Percentiles rank a stretch among this genome's conserved stretches.
phyloP scores from a whole-genome alignment of 2,888 invertebrate species.

The Caprella mutica region DNA sequence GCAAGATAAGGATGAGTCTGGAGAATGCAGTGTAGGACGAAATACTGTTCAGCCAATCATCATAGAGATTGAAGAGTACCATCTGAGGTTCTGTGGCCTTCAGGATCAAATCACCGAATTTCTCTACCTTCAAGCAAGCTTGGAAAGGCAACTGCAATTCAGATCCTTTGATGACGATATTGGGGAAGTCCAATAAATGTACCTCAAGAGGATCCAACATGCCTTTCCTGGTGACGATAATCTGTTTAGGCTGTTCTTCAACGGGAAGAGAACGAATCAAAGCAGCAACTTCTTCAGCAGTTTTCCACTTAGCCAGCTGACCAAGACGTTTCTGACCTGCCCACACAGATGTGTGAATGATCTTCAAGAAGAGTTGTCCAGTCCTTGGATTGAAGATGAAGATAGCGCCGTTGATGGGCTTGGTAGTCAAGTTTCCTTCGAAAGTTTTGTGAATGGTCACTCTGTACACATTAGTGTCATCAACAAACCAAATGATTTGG shows the following conservation, averaged over 20 bases:
- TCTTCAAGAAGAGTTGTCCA: slow-evolving; percentile 96
- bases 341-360: slow-evolving; percentile 99
- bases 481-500: slow-evolving; percentile 99
- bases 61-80: slow-evolving; percentile 98
- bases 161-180: slow-evolving; percentile 99
- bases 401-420: slow-evolving; percentile 98
- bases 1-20: slow-evolving; percentile 81
- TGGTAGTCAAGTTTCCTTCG: slow-evolving; percentile 97
- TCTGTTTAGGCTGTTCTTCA: slow-evolving; percentile 99
- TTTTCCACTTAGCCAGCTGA: slow-evolving; percentile 97
- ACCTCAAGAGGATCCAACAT: slow-evolving; percentile 99
- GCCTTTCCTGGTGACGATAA: slow-evolving; percentile 97
- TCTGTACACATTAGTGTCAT: slow-evolving; percentile 98
- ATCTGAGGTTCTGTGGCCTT: slow-evolving; percentile 99
- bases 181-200: slow-evolving; percentile 98
- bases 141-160: slow-evolving; percentile 98
- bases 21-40: slow-evolving; percentile 79
- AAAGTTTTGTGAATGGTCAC: slow-evolving; percentile 99
- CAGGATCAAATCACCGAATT: slow-evolving; percentile 95
- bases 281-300: slow-evolving; percentile 99
- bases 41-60: slow-evolving; percentile 98
- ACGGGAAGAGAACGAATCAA: slow-evolving; percentile 96
- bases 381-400: slow-evolving; percentile 99
- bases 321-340: slow-evolving; percentile 53
- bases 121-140: slow-evolving; percentile 96